These are phyloP conservation scores for Verasper variegatus DNA, from an alignment of 2,113 vertebrate genomes.

Conservation along the genomic window DNA sequence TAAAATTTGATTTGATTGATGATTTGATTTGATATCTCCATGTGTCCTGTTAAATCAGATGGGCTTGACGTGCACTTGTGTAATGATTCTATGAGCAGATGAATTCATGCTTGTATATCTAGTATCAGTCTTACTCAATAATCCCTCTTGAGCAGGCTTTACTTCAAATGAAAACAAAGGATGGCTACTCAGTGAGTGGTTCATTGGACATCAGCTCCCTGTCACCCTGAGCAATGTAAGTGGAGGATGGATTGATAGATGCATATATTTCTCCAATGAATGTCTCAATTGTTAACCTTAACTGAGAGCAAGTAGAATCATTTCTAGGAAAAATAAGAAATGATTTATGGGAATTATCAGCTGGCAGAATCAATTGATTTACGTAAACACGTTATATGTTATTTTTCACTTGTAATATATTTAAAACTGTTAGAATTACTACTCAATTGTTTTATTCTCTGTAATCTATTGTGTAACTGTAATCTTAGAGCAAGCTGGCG, in stretches of 20 bases:
- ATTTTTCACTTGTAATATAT: not conserved
- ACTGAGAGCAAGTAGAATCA: not conserved
- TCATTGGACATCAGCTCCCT: not conserved
- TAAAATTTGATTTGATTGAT: no score
- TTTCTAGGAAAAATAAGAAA: not conserved
- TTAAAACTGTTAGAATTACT: no score
- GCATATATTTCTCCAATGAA: not conserved
- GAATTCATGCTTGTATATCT: not conserved
- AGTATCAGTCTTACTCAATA: not conserved
- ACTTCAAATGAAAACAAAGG: not conserved
- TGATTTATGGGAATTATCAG: not conserved
- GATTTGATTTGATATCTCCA: not conserved
- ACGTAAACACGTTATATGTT: not conserved
- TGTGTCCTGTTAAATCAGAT: not conserved
- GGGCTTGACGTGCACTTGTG: not conserved
- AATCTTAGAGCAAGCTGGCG: no score
- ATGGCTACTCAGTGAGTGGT: not conserved
- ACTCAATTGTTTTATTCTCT: not conserved
- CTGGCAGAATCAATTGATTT: not conserved
- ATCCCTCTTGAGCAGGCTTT: not conserved
- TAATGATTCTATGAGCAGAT: slow-evolving; percentile 5
- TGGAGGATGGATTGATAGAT: not conserved
- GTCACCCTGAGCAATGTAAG: not conserved
- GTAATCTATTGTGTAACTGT: no score
- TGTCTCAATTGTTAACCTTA: not conserved